Evolutionary conservation across 2,113 vertebrate species (phyloP).

Genomic region (Zosterops japonicus): DNA sequence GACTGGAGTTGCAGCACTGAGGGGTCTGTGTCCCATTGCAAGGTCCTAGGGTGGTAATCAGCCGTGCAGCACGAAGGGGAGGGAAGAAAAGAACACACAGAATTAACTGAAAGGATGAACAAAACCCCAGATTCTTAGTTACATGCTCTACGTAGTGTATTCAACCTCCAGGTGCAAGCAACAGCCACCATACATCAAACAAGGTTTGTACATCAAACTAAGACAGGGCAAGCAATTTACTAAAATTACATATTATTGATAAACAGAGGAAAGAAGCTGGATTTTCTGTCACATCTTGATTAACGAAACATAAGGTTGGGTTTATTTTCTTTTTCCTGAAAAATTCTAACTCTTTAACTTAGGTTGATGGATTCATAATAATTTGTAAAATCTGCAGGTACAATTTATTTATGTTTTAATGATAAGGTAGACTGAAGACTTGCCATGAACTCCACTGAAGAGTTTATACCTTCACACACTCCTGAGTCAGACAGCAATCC

Average conservation of each 20-base stretch:
- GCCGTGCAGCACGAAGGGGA: slow-evolving; percentile 78
- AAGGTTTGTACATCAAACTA: neutral
- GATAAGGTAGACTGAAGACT: neutral
- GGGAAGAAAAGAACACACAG: slow-evolving; percentile 78
- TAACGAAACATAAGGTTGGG: rapidly evolving
- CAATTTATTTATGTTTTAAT: neutral
- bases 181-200: neutral
- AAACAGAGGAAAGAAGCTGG: neutral
- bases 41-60: slow-evolving; percentile 85
- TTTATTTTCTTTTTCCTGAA: neutral
- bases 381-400: neutral
- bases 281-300: neutral
- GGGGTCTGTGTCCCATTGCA: slow-evolving; percentile 99
- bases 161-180: slow-evolving; percentile 29
- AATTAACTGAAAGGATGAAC: slow-evolving; percentile 78
- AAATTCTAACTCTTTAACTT: neutral
- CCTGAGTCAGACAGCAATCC: neutral
- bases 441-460: neutral
- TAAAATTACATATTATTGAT: neutral
- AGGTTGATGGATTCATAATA: neutral
- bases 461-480: neutral
- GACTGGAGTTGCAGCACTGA: slow-evolving; percentile 98
- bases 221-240: neutral
- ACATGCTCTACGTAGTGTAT: slow-evolving; percentile 48
- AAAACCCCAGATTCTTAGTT: slow-evolving; percentile 53